A percentile compares a stretch with the other conserved stretches of the same genome.
Conservation (phyloP, 2,113 vertebrate genomes). For the Regulus satrapa region DNA sequence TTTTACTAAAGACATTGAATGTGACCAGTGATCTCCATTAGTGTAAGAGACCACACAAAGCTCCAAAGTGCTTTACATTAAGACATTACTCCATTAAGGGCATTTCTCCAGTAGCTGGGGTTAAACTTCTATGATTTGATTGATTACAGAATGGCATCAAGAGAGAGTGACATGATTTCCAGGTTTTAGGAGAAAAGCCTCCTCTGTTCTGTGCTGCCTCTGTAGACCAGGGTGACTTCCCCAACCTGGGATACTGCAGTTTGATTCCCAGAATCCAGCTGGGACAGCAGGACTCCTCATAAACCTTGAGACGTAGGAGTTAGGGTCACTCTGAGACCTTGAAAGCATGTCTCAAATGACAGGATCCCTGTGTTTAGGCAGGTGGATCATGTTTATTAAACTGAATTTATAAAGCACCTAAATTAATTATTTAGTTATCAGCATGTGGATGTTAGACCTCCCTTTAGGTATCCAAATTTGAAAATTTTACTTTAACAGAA, state of each 20-base stretch:
- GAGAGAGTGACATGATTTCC: neutral
- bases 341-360: neutral
- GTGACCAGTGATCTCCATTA: conserved; percentile 24
- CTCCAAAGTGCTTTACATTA: conserved; percentile 16
- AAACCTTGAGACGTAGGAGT: neutral
- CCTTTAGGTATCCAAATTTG: neutral
- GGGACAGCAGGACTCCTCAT: neutral
- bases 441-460: neutral
- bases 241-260: neutral
- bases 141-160: neutral
- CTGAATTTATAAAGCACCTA: neutral
- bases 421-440: neutral
- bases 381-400: neutral
- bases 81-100: neutral
- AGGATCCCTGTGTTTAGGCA: neutral
- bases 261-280: neutral
- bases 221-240: neutral
- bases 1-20: conserved; percentile 43
- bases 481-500: neutral
- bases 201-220: neutral
- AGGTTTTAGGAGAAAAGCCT: neutral
- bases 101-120: neutral
- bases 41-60: neutral
- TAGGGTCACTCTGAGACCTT: neutral
- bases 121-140: neutral